Evolutionary conservation across 2,797 vertebrate species (phyloP), one percentile per base, ranked within the genome.

Genomic region (Huso huso): DNA sequence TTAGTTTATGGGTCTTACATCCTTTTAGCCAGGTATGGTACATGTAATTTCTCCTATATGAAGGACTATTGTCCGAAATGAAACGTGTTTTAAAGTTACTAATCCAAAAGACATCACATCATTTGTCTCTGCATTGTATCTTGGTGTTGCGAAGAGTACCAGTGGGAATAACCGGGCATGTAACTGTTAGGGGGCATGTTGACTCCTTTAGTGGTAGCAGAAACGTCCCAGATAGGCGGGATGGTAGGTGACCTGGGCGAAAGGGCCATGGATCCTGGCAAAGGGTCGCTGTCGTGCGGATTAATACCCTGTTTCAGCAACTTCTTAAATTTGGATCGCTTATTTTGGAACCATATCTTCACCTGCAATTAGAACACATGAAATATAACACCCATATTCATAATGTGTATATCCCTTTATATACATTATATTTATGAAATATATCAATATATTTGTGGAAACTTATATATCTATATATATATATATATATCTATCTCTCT

Each of bases 321-420:
- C 85, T 99, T 99, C 92, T 99, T 99, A 88, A 98, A 99, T 83
- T 99, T 99, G 79, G 96, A 99, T 71, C 96, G 93, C 77, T 99
- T 99, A 83, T 99, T 99, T 86, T 99, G 96, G 86, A 98, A 99
- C 96, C 96, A 99, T 69, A 99, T 99, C 90, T 99, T 99, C 84
- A 98, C 95, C 95, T 98, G 83, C 10, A 78, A 83, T 10, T 13
- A 10, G 70, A 8, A 72, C 10, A 50, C 9, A 55, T 7, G 2
- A 37, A 37, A 37, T 37, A 37, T 37, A 37, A 4, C 23, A 37
- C 23, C 23, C 23, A 37, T 37, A 37, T 37, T 37, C 2, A 37
- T 37, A 37, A 37, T 37, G 23, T 2, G 4, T 37, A 37, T 37
- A 37, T 37, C 23, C 23, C 2, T 37, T 37, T 37, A 37, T 37